Base-by-base conservation (phyloP, 2,888 invertebrate species). In the Limenitis camilla region DNA sequence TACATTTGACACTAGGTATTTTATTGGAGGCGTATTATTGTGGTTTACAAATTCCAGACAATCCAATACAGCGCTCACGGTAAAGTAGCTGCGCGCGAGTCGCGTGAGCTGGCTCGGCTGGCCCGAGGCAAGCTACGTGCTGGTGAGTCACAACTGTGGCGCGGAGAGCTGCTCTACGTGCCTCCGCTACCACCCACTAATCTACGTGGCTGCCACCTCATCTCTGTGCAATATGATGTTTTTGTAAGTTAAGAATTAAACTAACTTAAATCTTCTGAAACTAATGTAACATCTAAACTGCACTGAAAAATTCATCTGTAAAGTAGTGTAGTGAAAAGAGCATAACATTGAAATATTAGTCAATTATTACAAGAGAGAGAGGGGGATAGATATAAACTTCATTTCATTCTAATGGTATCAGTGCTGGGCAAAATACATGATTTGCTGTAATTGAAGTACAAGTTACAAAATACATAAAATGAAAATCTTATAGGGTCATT, bases 141-240 rank as follows among this genome's bases (percentile, higher is more conserved):
- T 1, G 94, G 94, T 38, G 93, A 91, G 64, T 90, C 91, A 54
- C 96, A 95, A 74, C 92, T 92, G 77, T 97, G 96, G 95, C 91
- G 93, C 58, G 94, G 93, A 72, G 96, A 96, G 77, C 92, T 94
- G 72, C 90, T 97, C 51, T 95, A 96, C 78, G 96, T 98, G 60
- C 97, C 97, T 56, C 97, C 97, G 30, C 86, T 98, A 67, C 97
- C 97, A 59, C 97, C 97, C 35, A 97, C 97, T 57, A 96, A 96
- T 88, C 89, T 98, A 51, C 90, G 96, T 66, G 97, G 97, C 53
- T 98, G 97, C 76, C 96, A 96, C 80, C 91, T 98, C 67, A 97
- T 98, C 69, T 92, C 94, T 74, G 95, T 98, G 67, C 93, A 95
- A 67, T 98, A 98, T 74, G 96, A 97, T 76, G 95, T 97, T 49